Evolutionary conservation across 64 coral and sea anemone species (phyloP).

Genomic region (Porites lutea): DNA sequence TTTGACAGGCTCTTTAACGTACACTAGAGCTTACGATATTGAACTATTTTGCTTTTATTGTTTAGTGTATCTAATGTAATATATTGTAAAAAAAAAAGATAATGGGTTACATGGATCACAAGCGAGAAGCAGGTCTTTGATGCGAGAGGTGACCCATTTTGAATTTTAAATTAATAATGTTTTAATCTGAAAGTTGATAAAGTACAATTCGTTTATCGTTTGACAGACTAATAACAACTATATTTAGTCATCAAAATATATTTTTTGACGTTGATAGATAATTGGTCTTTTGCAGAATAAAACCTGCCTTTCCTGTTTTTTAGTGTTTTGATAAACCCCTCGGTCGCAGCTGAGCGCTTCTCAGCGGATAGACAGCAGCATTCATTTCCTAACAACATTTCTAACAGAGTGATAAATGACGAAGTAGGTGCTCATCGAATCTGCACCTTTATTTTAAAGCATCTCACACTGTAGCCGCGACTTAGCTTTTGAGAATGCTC

Average conservation of each 20-base stretch:
- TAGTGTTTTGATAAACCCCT: neutral
- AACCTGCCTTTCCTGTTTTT: neutral
- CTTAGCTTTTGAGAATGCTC: neutral
- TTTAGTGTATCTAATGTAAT: no score
- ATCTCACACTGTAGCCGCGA: no score
- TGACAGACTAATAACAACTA: neutral
- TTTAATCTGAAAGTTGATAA: neutral
- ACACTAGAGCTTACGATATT: no score
- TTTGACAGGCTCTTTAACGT: no score
- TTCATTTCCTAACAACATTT: neutral
- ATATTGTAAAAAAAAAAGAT: no score
- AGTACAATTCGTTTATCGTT: neutral
- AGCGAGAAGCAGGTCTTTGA: no score
- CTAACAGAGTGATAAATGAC: neutral
- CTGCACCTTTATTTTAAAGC: no score
- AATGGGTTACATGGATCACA: no score
- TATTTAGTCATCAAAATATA: neutral
- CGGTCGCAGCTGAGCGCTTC: constrained; percentile 9
- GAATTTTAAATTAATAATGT: neutral
- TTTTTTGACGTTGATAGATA: constrained; percentile 26
- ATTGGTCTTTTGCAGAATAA: no score
- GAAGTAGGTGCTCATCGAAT: neutral
- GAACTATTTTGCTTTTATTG: no score
- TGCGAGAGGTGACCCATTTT: neutral
- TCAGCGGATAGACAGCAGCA: constrained; percentile 3